phyloP scores from a whole-genome alignment of 1,140 invertebrate species.

The Pogonomyrmex californicus region DNA sequence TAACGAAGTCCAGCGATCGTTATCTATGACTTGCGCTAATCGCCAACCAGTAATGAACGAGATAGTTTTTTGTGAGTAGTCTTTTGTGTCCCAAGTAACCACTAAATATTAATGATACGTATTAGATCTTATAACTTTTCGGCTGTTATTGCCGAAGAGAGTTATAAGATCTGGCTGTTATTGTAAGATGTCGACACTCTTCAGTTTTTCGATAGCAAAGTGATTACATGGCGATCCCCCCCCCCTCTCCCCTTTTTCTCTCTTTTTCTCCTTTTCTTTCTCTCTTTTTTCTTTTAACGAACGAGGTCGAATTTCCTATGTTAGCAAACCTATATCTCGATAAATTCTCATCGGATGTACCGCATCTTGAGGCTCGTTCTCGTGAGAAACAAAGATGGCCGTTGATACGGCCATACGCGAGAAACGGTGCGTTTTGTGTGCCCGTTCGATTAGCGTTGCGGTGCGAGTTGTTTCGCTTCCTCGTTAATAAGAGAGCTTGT shows the following conservation, averaged over 20 bases:
- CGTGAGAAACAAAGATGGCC: constrained; percentile 80
- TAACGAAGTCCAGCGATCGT: background rate
- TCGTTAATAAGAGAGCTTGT: constrained; percentile 85
- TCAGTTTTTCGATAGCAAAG: background rate
- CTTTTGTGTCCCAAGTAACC: background rate
- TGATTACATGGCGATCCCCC: constrained; percentile 33
- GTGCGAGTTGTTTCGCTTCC: constrained; percentile 87
- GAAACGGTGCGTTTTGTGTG: constrained; percentile 74
- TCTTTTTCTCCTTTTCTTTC: constrained; percentile 33
- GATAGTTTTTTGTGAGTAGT: background rate
- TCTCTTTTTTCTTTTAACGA: constrained; percentile 24
- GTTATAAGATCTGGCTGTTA: background rate
- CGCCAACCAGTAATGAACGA: constrained; percentile 6
- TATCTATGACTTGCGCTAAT: constrained; percentile 19
- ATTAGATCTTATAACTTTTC: constrained; percentile 20
- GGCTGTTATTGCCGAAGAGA: background rate
- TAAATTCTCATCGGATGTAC: constrained; percentile 71
- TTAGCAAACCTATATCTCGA: constrained; percentile 64
- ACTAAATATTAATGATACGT: constrained; percentile 18
- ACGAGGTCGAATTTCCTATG: constrained; percentile 50
- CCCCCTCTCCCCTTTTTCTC: constrained; percentile 1
- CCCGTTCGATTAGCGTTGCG: constrained; percentile 83
- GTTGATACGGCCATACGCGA: constrained; percentile 70
- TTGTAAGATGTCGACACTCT: background rate
- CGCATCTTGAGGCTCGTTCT: constrained; percentile 44